A percentile compares a stretch with the other conserved stretches of the same genome.
Conservation (phyloP, 2,888 invertebrate species). For the Pediacus dermestoides region DNA sequence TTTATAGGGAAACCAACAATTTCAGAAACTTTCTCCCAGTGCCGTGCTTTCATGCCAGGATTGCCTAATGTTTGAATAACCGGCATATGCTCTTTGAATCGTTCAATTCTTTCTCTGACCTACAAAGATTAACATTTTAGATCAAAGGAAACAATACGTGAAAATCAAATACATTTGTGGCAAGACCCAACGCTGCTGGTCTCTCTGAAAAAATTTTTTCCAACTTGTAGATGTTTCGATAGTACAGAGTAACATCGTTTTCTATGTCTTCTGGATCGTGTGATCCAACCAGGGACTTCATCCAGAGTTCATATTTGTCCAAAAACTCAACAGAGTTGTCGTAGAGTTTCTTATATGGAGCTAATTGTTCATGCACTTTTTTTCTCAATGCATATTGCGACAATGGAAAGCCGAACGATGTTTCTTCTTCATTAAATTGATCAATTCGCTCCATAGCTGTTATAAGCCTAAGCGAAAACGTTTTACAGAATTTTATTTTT, state of each 20-base stretch:
- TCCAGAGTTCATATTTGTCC: slow-evolving; percentile 80
- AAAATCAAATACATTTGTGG: slow-evolving; percentile 56
- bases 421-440: slow-evolving; percentile 88
- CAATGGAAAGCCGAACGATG: slow-evolving; percentile 80
- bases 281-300: slow-evolving; percentile 76
- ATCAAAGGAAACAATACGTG: no score
- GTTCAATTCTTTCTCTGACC: slow-evolving; percentile 70
- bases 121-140: slow-evolving; percentile 20
- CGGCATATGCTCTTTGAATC: slow-evolving; percentile 83
- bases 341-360: slow-evolving; percentile 83
- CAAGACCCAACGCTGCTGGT: slow-evolving; percentile 71
- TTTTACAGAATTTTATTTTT: neutral
- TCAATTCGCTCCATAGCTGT: slow-evolving; percentile 77
- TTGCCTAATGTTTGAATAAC: slow-evolving; percentile 92
- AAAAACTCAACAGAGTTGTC: slow-evolving; percentile 86
- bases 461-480: slow-evolving; percentile 54
- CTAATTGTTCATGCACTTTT: slow-evolving; percentile 70
- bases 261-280: slow-evolving; percentile 89
- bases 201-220: slow-evolving; percentile 81
- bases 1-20: slow-evolving; percentile 90
- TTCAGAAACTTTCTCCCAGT: slow-evolving; percentile 94
- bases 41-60: slow-evolving; percentile 86
- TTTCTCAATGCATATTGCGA: slow-evolving; percentile 87
- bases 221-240: slow-evolving; percentile 78
- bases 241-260: slow-evolving; percentile 64